A percentile compares a stretch with the other conserved stretches of the same genome.
Evolutionary conservation across 2,888 invertebrate genomes (phyloP).

Genomic region (Microdon myrmicae): DNA sequence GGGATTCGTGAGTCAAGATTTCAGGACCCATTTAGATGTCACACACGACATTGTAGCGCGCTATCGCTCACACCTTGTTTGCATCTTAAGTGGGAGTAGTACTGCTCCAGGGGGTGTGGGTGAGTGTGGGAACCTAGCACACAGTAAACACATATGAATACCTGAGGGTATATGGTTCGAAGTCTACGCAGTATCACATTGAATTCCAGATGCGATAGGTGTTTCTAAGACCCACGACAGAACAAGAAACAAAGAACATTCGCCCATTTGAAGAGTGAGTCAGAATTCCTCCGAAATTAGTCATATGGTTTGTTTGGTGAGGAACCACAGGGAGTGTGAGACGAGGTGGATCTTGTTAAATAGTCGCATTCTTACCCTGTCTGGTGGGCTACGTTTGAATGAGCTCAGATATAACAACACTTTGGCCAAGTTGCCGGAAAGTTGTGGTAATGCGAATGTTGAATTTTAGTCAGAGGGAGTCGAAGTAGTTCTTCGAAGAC

Average conservation of each 20-base stretch:
- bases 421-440: no score
- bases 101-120: conserved; percentile 20
- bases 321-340: no score
- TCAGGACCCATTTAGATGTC: conserved; percentile 30
- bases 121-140: conserved; percentile 23
- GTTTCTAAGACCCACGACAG: conserved; percentile 29
- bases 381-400: no score
- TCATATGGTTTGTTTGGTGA: no score
- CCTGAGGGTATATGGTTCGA: conserved; percentile 17
- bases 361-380: no score
- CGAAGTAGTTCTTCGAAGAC: no score
- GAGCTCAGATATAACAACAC: no score
- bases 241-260: conserved; percentile 38
- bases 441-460: no score
- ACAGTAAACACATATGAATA: neutral
- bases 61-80: conserved; percentile 49
- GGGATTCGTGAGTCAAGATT: conserved; percentile 15
- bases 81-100: conserved; percentile 46
- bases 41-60: conserved; percentile 21
- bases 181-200: conserved; percentile 21
- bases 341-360: no score
- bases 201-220: conserved; percentile 34
- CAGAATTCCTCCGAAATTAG: conserved; percentile 43
- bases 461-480: no score
- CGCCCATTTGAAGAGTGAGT: conserved; percentile 30